Evolutionary conservation across 2,888 invertebrate genomes (phyloP).

Genomic region (Aromia moschata): DNA sequence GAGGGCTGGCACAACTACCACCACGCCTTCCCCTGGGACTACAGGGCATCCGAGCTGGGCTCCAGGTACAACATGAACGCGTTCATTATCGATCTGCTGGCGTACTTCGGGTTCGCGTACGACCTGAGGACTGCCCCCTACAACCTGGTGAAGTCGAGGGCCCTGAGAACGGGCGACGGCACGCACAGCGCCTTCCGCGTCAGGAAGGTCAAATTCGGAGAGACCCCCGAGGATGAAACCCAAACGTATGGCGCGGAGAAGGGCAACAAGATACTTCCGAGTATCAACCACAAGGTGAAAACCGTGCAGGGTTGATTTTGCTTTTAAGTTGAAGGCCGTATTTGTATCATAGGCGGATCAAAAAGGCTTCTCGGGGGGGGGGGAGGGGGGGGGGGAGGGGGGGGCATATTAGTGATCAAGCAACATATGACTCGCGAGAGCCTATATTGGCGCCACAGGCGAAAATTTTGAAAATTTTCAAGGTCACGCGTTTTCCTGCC

Average conservation of each 20-base stretch:
- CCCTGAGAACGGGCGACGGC: constrained; percentile 73
- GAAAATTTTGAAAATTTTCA: no score
- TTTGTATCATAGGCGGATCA: no score
- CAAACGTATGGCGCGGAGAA: constrained; percentile 1
- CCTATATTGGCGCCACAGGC: no score
- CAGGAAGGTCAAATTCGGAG: not conserved
- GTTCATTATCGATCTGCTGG: constrained; percentile 70
- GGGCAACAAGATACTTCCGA: constrained; percentile 1
- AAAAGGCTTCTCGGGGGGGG: no score
- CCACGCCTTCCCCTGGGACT: constrained; percentile 78
- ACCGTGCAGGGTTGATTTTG: constrained; percentile 6
- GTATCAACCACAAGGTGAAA: not conserved
- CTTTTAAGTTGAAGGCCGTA: no score
- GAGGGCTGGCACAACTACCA: constrained; percentile 85
- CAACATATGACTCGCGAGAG: no score
- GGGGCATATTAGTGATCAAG: no score
- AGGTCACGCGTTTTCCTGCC: no score
- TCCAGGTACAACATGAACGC: constrained; percentile 69
- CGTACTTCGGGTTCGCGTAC: constrained; percentile 69
- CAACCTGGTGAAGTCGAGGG: constrained; percentile 67
- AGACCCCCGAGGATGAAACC: not conserved
- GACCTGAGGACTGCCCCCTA: constrained; percentile 67
- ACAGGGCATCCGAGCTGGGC: constrained; percentile 67
- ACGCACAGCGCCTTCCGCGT: constrained; percentile 44
- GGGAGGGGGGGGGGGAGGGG: no score